Conservation (phyloP, 1,140 invertebrate species). For the Drosophila willistoni region DNA sequence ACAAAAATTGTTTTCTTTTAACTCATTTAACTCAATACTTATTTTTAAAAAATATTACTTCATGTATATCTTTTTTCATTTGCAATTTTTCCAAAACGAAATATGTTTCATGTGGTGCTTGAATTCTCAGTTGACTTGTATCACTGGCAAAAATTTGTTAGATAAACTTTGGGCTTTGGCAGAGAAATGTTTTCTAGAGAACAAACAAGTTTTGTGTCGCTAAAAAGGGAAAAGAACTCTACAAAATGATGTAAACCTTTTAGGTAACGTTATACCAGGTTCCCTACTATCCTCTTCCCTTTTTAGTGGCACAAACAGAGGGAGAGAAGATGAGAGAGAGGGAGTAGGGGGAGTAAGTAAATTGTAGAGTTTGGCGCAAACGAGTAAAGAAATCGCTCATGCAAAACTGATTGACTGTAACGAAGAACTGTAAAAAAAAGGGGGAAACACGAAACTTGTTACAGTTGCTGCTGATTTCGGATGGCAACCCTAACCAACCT, state of each 20-base stretch:
- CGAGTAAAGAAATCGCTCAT: conserved; percentile 80
- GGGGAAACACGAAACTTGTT: conserved; percentile 76
- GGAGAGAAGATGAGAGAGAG: background rate
- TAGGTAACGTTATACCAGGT: background rate
- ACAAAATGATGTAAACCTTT: conserved; percentile 11
- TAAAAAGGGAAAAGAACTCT: background rate
- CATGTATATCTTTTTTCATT: no score
- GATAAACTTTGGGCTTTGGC: conserved; percentile 1
- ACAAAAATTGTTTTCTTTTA: no score
- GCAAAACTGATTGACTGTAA: conserved; percentile 80
- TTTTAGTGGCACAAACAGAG: conserved; percentile 5
- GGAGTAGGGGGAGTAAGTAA: conserved; percentile 47
- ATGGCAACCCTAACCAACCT: conserved; percentile 29
- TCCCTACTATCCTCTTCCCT: background rate
- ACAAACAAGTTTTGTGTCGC: conserved; percentile 8
- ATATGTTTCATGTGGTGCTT: background rate
- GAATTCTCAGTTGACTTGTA: background rate
- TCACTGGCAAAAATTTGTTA: background rate
- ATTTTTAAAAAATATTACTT: no score
- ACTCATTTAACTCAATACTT: no score
- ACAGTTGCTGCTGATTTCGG: conserved; percentile 75
- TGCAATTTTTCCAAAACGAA: no score
- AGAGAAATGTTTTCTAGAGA: background rate
- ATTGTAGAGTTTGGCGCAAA: conserved; percentile 78
- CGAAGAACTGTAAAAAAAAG: conserved; percentile 72